Conservation (phyloP, 1,140 invertebrate genomes). For the Drosophila virilis region DNA sequence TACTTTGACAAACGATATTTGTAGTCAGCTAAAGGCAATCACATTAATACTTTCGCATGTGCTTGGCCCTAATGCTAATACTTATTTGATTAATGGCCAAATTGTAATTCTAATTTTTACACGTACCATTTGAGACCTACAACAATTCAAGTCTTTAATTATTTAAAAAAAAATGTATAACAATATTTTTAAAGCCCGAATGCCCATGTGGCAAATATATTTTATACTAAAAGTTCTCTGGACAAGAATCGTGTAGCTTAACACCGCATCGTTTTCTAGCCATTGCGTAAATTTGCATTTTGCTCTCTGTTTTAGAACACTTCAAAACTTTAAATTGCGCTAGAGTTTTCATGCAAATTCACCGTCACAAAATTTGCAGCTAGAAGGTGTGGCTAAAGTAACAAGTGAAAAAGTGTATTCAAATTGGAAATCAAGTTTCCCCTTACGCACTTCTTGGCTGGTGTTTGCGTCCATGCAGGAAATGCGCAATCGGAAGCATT, state of each 20-base stretch:
- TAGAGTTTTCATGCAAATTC: background rate
- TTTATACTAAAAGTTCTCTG: background rate
- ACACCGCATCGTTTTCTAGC: background rate
- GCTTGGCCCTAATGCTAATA: conserved; percentile 8
- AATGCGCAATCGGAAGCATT: conserved; percentile 48
- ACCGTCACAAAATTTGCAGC: background rate
- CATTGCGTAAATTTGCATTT: background rate
- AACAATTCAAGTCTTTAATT: no score
- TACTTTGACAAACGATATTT: conserved; percentile 19
- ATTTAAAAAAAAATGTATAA: no score
- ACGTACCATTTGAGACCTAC: background rate
- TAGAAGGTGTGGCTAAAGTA: conserved; percentile 10
- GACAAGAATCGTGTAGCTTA: no score
- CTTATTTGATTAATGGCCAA: conserved; percentile 58
- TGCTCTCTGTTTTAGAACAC: background rate
- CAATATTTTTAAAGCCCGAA: background rate
- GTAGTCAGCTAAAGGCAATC: background rate
- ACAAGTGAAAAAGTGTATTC: conserved; percentile 9
- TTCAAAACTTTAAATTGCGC: background rate
- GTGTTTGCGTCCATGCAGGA: conserved; percentile 35
- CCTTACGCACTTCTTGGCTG: conserved; percentile 7
- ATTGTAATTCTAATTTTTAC: background rate
- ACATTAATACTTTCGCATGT: conserved; percentile 1
- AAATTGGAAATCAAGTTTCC: conserved; percentile 18
- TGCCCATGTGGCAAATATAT: no score